phyloP scores from a whole-genome alignment of 2,888 invertebrate genomes.

The Willowsia nigromaculata region DNA sequence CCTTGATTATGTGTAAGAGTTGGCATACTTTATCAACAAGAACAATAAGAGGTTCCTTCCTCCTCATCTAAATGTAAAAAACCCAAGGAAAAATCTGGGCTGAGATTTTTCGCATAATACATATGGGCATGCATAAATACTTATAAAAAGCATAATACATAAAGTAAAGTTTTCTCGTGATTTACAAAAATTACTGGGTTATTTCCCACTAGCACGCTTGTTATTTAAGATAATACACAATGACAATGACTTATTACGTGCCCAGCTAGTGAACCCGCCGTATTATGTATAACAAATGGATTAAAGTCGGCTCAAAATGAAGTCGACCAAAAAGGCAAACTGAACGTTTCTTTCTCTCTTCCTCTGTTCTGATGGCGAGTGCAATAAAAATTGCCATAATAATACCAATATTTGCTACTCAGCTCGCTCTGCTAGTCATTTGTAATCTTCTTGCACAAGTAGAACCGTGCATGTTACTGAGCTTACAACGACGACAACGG shows the following conservation, averaged over 20 bases:
- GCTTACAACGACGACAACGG: not conserved
- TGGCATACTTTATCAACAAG: not conserved
- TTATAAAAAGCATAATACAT: not conserved
- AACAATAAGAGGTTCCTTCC: slow-evolving; percentile 22
- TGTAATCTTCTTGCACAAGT: slow-evolving; percentile 18
- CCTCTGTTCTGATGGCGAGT: slow-evolving; percentile 7
- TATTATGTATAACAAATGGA: slow-evolving; percentile 42
- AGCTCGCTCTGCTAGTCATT: not conserved
- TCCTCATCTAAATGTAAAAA: not conserved
- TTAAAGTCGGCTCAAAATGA: slow-evolving; percentile 43
- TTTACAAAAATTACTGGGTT: slow-evolving; percentile 60
- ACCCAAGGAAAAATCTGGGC: not conserved
- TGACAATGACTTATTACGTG: slow-evolving; percentile 60
- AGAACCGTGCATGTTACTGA: too few species aligned
- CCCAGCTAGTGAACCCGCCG: not conserved
- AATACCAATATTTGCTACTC: slow-evolving; percentile 42
- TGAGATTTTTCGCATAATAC: not conserved
- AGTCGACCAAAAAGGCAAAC: slow-evolving; percentile 14
- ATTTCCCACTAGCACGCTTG: slow-evolving; percentile 62
- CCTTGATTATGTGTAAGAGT: not conserved
- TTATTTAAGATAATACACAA: slow-evolving; percentile 53
- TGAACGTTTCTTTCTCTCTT: not conserved
- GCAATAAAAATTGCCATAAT: slow-evolving; percentile 38
- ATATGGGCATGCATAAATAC: not conserved
- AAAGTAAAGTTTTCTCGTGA: slow-evolving; percentile 47